A percentile compares a stretch with the other conserved stretches of the same genome.
Evolutionary conservation across 2,797 vertebrate species (phyloP).

Genomic region (Sebastolobus altivelis): DNA sequence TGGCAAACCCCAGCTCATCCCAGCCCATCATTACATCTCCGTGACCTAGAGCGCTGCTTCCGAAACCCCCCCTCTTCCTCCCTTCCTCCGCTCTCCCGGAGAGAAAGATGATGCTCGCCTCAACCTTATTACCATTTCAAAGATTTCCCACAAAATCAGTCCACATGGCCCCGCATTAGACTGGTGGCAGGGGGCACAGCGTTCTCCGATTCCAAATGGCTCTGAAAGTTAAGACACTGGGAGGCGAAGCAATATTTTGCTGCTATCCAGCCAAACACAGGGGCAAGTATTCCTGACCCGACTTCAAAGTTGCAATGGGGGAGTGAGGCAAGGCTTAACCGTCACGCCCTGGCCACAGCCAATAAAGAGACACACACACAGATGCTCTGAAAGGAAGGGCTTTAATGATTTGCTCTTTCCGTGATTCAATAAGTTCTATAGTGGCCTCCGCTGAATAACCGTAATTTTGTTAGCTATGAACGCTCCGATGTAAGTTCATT

Average conservation of each 20-base stretch:
- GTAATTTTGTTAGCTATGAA: constrained; percentile 44
- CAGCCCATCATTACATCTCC: constrained; percentile 75
- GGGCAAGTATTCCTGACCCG: constrained; percentile 60
- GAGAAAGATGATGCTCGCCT: constrained; percentile 59
- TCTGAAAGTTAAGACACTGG: constrained; percentile 65
- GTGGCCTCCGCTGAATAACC: constrained; percentile 26
- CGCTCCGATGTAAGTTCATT: constrained; percentile 47
- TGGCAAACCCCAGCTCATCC: constrained; percentile 76
- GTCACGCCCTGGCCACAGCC: constrained; percentile 50
- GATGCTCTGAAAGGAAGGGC: constrained; percentile 31
- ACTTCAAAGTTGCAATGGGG: constrained; percentile 68
- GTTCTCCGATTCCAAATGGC: constrained; percentile 49
- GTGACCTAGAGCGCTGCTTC: constrained; percentile 65
- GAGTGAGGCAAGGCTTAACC: constrained; percentile 46
- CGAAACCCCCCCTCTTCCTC: constrained; percentile 1
- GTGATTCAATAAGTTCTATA: constrained; percentile 45
- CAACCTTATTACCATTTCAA: constrained; percentile 81
- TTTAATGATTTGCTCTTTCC: constrained; percentile 62
- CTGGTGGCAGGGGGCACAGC: constrained; percentile 42
- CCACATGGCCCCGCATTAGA: constrained; percentile 61
- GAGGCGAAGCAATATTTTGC: constrained; percentile 61
- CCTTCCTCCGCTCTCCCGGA: not conserved
- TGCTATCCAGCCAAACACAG: constrained; percentile 52
- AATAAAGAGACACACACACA: constrained; percentile 49
- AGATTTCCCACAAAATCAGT: constrained; percentile 75